A percentile compares a stretch with the other conserved stretches of the same genome.
Conservation (phyloP, 2,888 invertebrate species). For the Drosophila lacicola region DNA sequence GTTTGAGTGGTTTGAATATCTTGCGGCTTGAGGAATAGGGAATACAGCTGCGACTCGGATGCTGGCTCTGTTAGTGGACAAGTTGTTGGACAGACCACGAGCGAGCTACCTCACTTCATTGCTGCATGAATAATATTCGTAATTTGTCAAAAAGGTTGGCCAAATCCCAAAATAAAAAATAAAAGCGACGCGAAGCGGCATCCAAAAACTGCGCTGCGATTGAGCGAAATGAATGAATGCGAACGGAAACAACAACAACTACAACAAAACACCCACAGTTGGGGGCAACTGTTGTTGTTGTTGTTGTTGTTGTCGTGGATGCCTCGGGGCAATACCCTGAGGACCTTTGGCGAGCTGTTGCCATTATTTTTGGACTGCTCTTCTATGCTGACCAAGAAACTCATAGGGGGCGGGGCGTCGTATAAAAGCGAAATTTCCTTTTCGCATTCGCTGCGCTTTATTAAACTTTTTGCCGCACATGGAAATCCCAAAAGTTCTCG, state of each 20-base stretch:
- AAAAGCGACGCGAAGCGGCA: slow-evolving; percentile 47
- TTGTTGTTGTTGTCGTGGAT: slow-evolving; percentile 20
- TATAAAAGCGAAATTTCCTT: slow-evolving; percentile 79
- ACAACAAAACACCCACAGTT: slow-evolving; percentile 41
- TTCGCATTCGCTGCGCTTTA: slow-evolving; percentile 82
- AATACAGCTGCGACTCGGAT: slow-evolving; percentile 39
- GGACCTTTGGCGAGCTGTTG: slow-evolving; percentile 81
- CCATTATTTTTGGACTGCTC: slow-evolving; percentile 70
- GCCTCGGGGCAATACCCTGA: slow-evolving; percentile 70
- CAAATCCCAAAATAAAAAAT: slow-evolving; percentile 74
- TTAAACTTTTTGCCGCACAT: slow-evolving; percentile 74
- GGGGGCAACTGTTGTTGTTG: slow-evolving; percentile 14
- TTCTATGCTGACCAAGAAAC: slow-evolving; percentile 57
- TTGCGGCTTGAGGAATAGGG: slow-evolving; percentile 23
- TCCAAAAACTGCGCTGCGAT: slow-evolving; percentile 75
- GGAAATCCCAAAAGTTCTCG: slow-evolving; percentile 81
- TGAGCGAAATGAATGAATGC: slow-evolving; percentile 65
- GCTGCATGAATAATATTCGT: slow-evolving; percentile 82
- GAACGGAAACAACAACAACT: slow-evolving; percentile 39
- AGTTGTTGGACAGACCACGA: slow-evolving; percentile 58
- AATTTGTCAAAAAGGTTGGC: slow-evolving; percentile 82
- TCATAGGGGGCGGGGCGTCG: slow-evolving; percentile 5
- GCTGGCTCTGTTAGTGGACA: slow-evolving; percentile 18
- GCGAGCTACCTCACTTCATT: slow-evolving; percentile 78
- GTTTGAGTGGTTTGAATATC: slow-evolving; percentile 20